Percentiles rank a stretch among this genome's conserved stretches.
phyloP scores from a whole-genome alignment of 2,113 vertebrate genomes.

The Trematomus loennbergii region DNA sequence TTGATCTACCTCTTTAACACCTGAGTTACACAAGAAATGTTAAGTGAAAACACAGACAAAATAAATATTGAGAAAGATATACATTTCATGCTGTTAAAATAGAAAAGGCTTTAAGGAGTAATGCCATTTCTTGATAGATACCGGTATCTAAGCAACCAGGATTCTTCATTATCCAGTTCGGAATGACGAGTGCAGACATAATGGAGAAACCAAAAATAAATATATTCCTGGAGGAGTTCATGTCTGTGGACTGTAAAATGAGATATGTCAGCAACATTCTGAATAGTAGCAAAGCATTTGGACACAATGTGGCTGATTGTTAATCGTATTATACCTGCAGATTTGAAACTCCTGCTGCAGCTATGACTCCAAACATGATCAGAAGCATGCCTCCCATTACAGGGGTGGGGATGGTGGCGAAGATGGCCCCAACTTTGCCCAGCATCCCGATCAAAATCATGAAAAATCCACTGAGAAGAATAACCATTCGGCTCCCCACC shows the following conservation, averaged over 20 bases:
- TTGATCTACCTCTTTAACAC: conserved; percentile 90
- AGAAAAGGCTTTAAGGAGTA: neutral
- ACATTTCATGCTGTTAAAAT: neutral
- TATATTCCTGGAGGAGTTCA: conserved; percentile 96
- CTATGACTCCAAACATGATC: conserved; percentile 95
- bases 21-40: conserved; percentile 72
- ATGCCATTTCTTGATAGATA: conserved; percentile 47
- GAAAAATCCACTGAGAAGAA: conserved; percentile 85
- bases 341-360: conserved; percentile 90
- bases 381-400: conserved; percentile 94
- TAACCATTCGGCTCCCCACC: conserved; percentile 94
- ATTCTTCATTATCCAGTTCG: conserved; percentile 90
- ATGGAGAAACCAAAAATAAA: conserved; percentile 96
- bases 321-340: conserved; percentile 86
- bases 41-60: neutral
- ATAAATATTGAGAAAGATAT: neutral
- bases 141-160: conserved; percentile 86
- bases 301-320: neutral
- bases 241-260: conserved; percentile 88
- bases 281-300: neutral
- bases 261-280: neutral
- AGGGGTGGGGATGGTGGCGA: conserved; percentile 91
- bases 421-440: conserved; percentile 91
- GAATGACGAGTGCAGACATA: conserved; percentile 89
- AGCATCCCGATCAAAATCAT: conserved; percentile 91